These are phyloP conservation scores for Lipophrys pholis DNA, from an alignment of 2,113 vertebrate genomes.

Conservation along the genomic window DNA sequence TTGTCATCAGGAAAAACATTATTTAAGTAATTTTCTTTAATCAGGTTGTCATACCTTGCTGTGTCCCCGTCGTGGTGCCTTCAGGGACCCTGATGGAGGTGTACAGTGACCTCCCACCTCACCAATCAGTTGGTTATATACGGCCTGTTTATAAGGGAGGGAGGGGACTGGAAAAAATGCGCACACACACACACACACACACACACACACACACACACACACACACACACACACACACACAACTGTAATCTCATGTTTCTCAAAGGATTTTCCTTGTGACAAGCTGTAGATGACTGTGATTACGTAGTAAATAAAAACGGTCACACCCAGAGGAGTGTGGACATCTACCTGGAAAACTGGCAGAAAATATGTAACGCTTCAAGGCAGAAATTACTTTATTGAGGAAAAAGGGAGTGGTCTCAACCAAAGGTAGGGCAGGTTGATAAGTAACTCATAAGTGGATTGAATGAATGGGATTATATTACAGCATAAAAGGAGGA, in stretches of 20 bases:
- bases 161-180: neutral
- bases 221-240: neutral
- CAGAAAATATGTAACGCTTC: neutral
- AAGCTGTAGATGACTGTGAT: neutral
- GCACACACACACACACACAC: neutral
- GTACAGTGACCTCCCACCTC: neutral
- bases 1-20: no score
- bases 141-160: neutral
- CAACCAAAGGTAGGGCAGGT: neutral
- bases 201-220: neutral
- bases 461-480: no score
- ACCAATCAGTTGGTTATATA: neutral
- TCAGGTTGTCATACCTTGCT: conserved; percentile 22
- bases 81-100: neutral
- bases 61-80: neutral
- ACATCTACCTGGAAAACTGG: neutral
- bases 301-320: neutral
- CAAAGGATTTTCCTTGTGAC: neutral
- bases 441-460: neutral
- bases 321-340: neutral
- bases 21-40: no score
- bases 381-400: neutral
- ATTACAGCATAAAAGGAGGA: no score
- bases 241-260: neutral
- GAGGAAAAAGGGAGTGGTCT: neutral